These are phyloP conservation scores for Tichodroma muraria DNA, from an alignment of 2,113 vertebrate species.

Conservation along the genomic window DNA sequence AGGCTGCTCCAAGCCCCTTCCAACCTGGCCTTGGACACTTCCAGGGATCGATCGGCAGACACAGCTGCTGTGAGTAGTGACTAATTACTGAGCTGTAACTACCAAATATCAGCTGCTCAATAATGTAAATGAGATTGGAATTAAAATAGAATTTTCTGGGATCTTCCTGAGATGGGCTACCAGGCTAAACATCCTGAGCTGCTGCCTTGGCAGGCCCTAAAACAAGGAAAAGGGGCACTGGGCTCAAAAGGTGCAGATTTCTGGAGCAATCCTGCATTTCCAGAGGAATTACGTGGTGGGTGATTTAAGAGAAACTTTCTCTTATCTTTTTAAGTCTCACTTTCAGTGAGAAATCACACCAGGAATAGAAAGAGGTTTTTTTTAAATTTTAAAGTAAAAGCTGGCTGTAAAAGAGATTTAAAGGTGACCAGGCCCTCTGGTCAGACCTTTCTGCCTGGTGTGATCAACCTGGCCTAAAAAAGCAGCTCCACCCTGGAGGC, in stretches of 20 bases:
- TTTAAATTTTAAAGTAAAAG: neutral
- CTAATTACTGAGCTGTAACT: neutral
- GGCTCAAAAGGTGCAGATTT: neutral
- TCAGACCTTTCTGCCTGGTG: neutral
- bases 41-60: neutral
- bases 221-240: neutral
- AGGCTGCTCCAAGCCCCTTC: neutral
- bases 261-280: neutral
- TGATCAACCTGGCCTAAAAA: neutral
- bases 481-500: neutral
- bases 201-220: neutral
- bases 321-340: neutral
- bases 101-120: neutral
- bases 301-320: neutral
- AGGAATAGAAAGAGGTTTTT: neutral
- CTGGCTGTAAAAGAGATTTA: neutral
- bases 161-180: neutral
- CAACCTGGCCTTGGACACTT: rapidly evolving
- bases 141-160: neutral
- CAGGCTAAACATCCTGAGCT: neutral
- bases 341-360: neutral
- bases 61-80: neutral
- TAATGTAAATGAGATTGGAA: neutral
- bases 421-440: neutral
- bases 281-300: neutral